These are phyloP conservation scores for Chlorops oryzae DNA, from an alignment of 1,140 invertebrate genomes.

Conservation along the genomic window DNA sequence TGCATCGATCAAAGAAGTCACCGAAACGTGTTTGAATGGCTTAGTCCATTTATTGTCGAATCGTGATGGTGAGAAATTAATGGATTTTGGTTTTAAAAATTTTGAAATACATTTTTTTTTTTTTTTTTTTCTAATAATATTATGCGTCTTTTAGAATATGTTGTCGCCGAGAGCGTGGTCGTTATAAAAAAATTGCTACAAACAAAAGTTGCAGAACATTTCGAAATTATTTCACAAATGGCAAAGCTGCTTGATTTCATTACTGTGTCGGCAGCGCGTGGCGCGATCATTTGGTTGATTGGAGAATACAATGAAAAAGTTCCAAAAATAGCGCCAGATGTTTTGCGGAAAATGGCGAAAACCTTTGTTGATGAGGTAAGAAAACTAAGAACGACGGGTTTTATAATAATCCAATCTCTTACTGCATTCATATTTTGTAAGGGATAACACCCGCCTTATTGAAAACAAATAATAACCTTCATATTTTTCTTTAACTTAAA, in stretches of 20 bases:
- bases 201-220: constrained; percentile 77
- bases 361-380: constrained; percentile 79
- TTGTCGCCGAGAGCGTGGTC: constrained; percentile 88
- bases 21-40: constrained; percentile 92
- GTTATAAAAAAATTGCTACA: constrained; percentile 86
- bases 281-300: constrained; percentile 85
- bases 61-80: constrained; percentile 70
- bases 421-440: no score
- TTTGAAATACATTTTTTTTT: background rate
- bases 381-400: no score
- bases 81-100: background rate
- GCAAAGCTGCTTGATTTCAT: constrained; percentile 84
- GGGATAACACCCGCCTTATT: no score
- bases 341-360: constrained; percentile 88
- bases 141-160: no score
- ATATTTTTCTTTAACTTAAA: constrained; percentile 15
- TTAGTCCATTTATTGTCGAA: constrained; percentile 90
- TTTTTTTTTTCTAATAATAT: constrained; percentile 33
- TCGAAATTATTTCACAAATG: constrained; percentile 86
- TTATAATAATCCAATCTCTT: no score
- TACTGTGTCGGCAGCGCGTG: constrained; percentile 72
- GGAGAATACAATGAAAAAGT: constrained; percentile 86
- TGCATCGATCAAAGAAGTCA: constrained; percentile 85
- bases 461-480: no score
- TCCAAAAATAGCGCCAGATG: constrained; percentile 82